Evolutionary conservation across 2,797 vertebrate species (phyloP).

Genomic region (Taenioides sp.): DNA sequence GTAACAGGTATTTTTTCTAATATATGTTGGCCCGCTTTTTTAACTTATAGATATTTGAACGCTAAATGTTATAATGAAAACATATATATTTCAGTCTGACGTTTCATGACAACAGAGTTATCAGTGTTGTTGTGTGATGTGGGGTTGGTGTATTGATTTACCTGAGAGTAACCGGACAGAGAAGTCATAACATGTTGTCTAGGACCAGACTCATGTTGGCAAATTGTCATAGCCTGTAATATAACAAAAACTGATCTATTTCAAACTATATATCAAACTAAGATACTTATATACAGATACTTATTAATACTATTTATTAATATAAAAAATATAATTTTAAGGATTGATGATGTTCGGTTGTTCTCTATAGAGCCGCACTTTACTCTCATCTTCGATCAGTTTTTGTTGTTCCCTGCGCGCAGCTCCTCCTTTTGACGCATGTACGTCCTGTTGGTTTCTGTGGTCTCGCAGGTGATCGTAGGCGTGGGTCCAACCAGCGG

Average conservation of each 20-base stretch:
- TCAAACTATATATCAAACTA: no score
- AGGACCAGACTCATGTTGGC: not conserved
- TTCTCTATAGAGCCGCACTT: no score
- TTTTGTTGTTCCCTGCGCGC: not conserved
- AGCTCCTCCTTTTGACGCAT: not conserved
- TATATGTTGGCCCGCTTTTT: not conserved
- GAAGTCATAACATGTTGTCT: conserved; percentile 24
- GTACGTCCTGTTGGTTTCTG: no score
- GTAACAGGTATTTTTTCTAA: conserved; percentile 11
- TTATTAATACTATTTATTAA: no score
- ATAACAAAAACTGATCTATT: no score
- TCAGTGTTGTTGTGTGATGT: conserved; percentile 5
- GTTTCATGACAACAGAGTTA: not conserved
- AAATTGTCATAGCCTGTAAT: no score
- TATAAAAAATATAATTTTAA: no score
- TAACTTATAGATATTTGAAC: not conserved
- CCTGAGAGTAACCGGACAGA: conserved; percentile 1
- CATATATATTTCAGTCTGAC: not conserved
- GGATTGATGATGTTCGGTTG: no score
- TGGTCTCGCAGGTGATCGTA: not conserved
- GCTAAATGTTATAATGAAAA: not conserved
- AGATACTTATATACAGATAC: no score
- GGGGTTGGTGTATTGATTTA: conserved; percentile 28
- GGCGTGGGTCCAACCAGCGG: not conserved
- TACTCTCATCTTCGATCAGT: no score